Evolutionary conservation across 1,140 invertebrate species (phyloP).

Genomic region (Drosophila watanabei): DNA sequence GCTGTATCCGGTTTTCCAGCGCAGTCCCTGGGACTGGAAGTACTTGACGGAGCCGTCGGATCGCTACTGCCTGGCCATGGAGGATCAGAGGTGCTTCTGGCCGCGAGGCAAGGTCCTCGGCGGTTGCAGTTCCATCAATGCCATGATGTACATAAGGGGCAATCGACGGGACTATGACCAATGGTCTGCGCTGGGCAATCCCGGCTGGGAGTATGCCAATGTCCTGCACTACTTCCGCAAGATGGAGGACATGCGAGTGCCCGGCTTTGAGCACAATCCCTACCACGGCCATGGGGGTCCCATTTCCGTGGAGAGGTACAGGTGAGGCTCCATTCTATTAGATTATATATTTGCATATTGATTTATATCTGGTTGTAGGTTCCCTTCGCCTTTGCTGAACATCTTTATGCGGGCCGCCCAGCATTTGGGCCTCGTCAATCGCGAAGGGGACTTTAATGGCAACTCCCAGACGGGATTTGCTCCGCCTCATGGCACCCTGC

Average conservation of each 20-base stretch:
- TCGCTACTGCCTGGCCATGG: constrained; percentile 89
- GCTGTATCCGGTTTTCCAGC: constrained; percentile 91
- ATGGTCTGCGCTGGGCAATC: constrained; percentile 91
- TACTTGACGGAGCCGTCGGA: constrained; percentile 91
- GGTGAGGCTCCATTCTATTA: constrained; percentile 19
- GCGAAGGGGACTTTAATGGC: constrained; percentile 91
- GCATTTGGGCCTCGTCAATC: constrained; percentile 86
- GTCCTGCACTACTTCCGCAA: constrained; percentile 94
- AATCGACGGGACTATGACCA: constrained; percentile 94
- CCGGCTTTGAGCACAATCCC: constrained; percentile 83
- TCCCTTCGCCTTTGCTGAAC: constrained; percentile 88
- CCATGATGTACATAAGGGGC: constrained; percentile 95
- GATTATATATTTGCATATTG: neutral
- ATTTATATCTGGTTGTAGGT: constrained; percentile 37
- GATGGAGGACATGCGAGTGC: constrained; percentile 90
- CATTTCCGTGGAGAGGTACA: constrained; percentile 89
- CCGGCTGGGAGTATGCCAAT: constrained; percentile 91
- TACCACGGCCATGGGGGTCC: constrained; percentile 91
- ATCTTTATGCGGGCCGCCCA: constrained; percentile 90
- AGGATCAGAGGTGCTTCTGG: constrained; percentile 89
- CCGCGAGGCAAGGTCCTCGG: constrained; percentile 92
- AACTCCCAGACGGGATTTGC: constrained; percentile 91
- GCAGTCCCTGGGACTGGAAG: constrained; percentile 91
- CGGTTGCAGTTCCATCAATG: constrained; percentile 94
- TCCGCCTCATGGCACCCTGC: constrained; percentile 90